Percentiles rank a stretch among this genome's conserved stretches.
Evolutionary conservation across 2,797 vertebrate species (phyloP).

Genomic region (Vipera latastei): DNA sequence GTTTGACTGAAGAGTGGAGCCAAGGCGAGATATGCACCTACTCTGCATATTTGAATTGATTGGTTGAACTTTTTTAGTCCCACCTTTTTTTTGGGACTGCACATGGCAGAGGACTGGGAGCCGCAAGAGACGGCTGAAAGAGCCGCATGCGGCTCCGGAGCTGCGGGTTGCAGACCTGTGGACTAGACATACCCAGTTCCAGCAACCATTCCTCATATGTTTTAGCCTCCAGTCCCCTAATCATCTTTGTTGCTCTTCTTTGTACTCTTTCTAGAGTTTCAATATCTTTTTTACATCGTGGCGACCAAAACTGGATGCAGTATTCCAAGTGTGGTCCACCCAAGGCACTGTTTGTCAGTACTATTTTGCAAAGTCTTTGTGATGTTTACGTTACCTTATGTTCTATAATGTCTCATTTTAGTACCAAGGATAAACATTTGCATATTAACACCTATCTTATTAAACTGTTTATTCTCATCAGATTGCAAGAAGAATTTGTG

Average conservation of each 20-base stretch:
- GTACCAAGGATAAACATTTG: slow-evolving; percentile 22
- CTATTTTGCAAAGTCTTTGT: neutral
- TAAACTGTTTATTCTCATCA: slow-evolving; percentile 57
- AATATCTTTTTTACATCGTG: neutral
- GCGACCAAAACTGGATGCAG: neutral
- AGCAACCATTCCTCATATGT: neutral
- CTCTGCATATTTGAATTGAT: too few relatives aligned
- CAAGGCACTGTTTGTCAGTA: neutral
- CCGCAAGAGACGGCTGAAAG: too few relatives aligned
- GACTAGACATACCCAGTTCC: neutral
- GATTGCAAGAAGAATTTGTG: slow-evolving; percentile 95
- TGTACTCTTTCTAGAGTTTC: neutral
- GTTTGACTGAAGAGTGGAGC: too few relatives aligned
- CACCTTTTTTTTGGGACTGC: too few relatives aligned
- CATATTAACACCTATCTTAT: slow-evolving; percentile 6
- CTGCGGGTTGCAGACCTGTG: too few relatives aligned
- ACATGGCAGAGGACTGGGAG: too few relatives aligned
- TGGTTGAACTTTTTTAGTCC: too few relatives aligned
- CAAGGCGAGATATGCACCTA: too few relatives aligned
- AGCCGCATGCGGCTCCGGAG: too few relatives aligned
- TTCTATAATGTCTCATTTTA: neutral
- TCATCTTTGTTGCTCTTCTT: neutral
- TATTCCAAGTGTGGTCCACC: neutral
- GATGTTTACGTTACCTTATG: neutral
- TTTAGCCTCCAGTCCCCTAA: neutral